Evolutionary conservation across 2,113 vertebrate species (phyloP).

Genomic region (Macroglossus sobrinus): DNA sequence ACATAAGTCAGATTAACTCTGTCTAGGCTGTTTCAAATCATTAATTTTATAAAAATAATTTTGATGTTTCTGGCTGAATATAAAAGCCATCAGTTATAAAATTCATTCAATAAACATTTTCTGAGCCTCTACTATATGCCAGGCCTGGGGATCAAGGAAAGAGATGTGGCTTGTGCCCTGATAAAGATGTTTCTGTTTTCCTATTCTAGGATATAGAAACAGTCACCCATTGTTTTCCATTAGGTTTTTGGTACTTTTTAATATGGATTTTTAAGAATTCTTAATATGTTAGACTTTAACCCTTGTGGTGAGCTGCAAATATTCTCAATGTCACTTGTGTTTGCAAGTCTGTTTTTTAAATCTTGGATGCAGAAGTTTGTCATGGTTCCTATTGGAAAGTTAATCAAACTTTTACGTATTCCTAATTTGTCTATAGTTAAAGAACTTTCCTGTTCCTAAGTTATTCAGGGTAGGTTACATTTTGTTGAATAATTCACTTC

Average conservation of each 20-base stretch:
- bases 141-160: slow-evolving; percentile 24
- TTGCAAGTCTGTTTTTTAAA: background rate
- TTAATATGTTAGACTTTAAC: background rate
- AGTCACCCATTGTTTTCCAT: background rate
- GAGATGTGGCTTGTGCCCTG: background rate
- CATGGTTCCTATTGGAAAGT: background rate
- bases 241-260: slow-evolving; percentile 6
- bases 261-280: background rate
- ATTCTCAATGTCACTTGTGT: background rate
- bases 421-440: background rate
- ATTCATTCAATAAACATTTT: slow-evolving; percentile 20
- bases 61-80: slow-evolving; percentile 48
- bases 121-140: slow-evolving; percentile 54
- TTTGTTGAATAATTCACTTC: background rate
- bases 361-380: background rate
- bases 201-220: background rate
- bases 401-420: background rate
- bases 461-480: background rate
- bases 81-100: slow-evolving; percentile 15
- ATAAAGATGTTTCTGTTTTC: background rate
- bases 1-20: slow-evolving; percentile 17
- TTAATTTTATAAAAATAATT: slow-evolving; percentile 51
- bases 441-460: background rate
- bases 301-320: background rate
- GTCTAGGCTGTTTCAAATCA: slow-evolving; percentile 8